Percentiles rank a stretch among this genome's conserved stretches.
These are phyloP conservation scores for Drosophila bocqueti DNA, from an alignment of 1,140 invertebrate species.

Conservation along the genomic window DNA sequence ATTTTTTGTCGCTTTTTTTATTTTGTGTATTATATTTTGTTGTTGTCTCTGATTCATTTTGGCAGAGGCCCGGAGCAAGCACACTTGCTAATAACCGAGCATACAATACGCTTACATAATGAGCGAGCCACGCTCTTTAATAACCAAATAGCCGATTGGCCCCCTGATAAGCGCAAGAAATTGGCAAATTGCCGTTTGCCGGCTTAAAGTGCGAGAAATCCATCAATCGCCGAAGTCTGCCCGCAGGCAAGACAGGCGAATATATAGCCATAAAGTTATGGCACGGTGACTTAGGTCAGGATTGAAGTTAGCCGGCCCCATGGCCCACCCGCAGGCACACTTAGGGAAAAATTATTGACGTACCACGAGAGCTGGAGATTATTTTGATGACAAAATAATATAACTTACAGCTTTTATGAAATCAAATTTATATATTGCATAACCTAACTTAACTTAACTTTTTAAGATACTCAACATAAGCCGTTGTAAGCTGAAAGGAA, in stretches of 20 bases:
- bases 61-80: constrained; percentile 35
- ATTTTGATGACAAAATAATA: not conserved
- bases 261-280: constrained; percentile 11
- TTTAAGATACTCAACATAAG: too few species aligned
- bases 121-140: constrained; percentile 68
- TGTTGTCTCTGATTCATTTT: constrained; percentile 47
- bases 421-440: not conserved
- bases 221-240: constrained; percentile 59
- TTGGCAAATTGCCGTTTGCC: constrained; percentile 60
- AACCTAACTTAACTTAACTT: too few species aligned
- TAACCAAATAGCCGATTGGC: constrained; percentile 66
- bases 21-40: not conserved
- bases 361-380: not conserved
- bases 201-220: constrained; percentile 67
- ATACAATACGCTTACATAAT: constrained; percentile 66
- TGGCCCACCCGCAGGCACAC: constrained; percentile 13
- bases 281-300: constrained; percentile 71
- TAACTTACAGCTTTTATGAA: not conserved
- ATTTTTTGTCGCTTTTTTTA: constrained; percentile 17
- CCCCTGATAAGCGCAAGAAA: constrained; percentile 68
- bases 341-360: not conserved
- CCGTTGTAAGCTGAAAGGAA: too few species aligned
- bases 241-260: constrained; percentile 42
- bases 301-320: constrained; percentile 50
- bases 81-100: constrained; percentile 70